phyloP scores from a whole-genome alignment of 2,113 vertebrate genomes.

The Ptilonorhynchus violaceus region DNA sequence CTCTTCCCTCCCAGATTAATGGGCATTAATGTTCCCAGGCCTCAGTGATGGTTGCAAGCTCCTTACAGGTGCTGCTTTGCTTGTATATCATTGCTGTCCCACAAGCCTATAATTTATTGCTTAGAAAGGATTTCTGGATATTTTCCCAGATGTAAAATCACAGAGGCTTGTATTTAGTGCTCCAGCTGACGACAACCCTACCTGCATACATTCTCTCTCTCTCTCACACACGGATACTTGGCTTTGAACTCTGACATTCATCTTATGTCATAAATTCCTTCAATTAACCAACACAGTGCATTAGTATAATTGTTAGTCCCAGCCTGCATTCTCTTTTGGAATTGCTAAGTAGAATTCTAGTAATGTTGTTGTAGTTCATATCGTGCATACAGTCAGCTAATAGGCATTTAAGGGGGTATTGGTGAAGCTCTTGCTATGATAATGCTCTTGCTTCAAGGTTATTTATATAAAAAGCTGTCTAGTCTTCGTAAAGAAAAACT shows the following conservation, averaged over 20 bases:
- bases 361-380: not conserved
- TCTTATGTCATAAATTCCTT: constrained; percentile 5
- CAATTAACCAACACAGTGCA: constrained; percentile 12
- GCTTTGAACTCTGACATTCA: constrained; percentile 35
- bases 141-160: constrained; percentile 42
- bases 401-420: not conserved
- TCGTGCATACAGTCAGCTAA: not conserved
- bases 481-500: not conserved
- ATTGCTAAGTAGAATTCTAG: not conserved
- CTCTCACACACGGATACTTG: not conserved
- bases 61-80: constrained; percentile 20
- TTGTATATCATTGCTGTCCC: not conserved
- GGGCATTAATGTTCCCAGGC: not conserved
- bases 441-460: constrained; percentile 15
- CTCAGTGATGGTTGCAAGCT: not conserved
- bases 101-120: constrained; percentile 15
- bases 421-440: not conserved
- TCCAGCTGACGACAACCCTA: not conserved
- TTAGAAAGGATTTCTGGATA: constrained; percentile 51
- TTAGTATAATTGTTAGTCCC: constrained; percentile 23
- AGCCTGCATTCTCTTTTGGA: not conserved
- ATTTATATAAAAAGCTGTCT: not conserved
- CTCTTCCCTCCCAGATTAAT: constrained; percentile 1
- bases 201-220: not conserved
- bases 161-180: not conserved